Evolutionary conservation across 37 sponge, comb jelly and placozoan species (phyloP), one percentile per base, ranked within the genome.

Genomic region (Spongia lamella): DNA sequence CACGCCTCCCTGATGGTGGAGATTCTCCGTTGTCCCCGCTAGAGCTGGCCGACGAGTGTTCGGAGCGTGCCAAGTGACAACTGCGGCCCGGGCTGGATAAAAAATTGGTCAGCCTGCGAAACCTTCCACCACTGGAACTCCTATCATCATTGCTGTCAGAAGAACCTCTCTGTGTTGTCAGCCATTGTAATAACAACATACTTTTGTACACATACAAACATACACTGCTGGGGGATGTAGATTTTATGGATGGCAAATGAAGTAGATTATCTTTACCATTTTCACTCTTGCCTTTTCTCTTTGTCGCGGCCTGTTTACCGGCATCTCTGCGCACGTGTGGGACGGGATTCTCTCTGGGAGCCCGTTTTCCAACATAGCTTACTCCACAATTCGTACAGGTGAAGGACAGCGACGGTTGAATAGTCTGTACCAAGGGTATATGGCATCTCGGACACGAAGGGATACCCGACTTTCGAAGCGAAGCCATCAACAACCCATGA

Each of bases 371-470:
- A 5, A 9, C 47, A 9, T 43, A 54, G 31, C 73, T 33, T 2
- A 29, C 59, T 19, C 73, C 73, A 29, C 73, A 72, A 4, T 56
- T 72, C 9, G 73, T 56, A 56, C 73, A 72, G 30, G 37, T 32
- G 2, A 57, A 34, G 17, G 33, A 56, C 36, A 36, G 25, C 15
- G 59, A 33, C 25, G 73, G 73, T n/a, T n/a, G n/a, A n/a, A n/a
- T n/a, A 21, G 9, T 43, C 47, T 43, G 7, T 43, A 43, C 7
- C 47, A 72, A 34, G 36, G 73, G 73, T 5, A 72, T 30, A 57
- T 57, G 73, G 58, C 73, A 72, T 20, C 3, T 55, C 11, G 73
- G 35, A 14, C 73, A 72, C 73, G 57, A 72, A 72, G 59, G 43
- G 11, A 9, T 27, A 39, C 38, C 31, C 22, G 38, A 72, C 20